Conservation (phyloP, 1,140 invertebrate species). For the Eubasilissa regina region DNA sequence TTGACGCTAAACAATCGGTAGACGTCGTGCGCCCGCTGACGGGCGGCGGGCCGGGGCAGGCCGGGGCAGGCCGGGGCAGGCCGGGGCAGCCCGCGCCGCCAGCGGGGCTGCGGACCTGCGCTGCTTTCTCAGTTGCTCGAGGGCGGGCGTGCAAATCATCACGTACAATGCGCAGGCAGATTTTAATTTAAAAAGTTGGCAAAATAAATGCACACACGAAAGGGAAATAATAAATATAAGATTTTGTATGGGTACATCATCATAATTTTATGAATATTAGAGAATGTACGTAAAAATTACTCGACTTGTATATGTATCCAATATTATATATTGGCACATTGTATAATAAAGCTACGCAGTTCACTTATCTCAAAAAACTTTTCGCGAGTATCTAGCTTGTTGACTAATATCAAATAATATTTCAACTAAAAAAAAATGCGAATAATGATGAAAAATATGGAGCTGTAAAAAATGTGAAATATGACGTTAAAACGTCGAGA, state of each 20-base stretch:
- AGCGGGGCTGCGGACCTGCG: neutral
- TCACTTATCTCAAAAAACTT: conserved; percentile 19
- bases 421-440: conserved; percentile 24
- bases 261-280: no score
- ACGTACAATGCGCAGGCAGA: no score
- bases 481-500: conserved; percentile 41
- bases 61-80: neutral
- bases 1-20: conserved; percentile 50
- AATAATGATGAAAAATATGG: conserved; percentile 38
- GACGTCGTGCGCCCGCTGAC: neutral
- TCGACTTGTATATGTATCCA: no score
- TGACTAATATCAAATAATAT: conserved; percentile 37
- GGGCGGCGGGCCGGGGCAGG: neutral
- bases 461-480: conserved; percentile 39
- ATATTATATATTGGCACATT: no score
- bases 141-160: neutral
- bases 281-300: no score
- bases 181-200: neutral
- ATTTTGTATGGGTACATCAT: neutral
- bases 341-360: neutral
- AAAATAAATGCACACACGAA: no score
- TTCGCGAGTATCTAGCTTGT: conserved; percentile 12
- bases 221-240: neutral
- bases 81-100: conserved; percentile 6
- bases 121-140: neutral